A percentile compares a stretch with the other conserved stretches of the same genome.
Evolutionary conservation across 2,888 invertebrate species (phyloP).

Genomic region (Agrotis puta): DNA sequence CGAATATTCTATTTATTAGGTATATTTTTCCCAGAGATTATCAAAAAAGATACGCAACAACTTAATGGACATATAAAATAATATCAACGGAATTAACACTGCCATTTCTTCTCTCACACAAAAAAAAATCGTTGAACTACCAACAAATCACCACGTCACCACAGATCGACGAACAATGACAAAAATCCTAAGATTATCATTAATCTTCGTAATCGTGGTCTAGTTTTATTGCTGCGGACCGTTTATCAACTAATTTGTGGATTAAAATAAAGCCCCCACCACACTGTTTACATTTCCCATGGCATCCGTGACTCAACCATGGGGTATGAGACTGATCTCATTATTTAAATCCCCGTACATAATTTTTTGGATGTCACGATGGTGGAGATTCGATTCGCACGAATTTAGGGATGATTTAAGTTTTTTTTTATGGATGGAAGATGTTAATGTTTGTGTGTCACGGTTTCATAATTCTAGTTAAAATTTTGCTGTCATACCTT

Average conservation of each 20-base stretch:
- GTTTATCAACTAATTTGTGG: conserved; percentile 85
- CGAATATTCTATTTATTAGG: no score
- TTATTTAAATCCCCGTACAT: conserved; percentile 86
- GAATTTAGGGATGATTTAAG: conserved; percentile 63
- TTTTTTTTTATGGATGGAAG: conserved; percentile 49
- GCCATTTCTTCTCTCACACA: neutral
- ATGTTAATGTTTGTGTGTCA: conserved; percentile 19
- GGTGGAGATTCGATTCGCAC: conserved; percentile 77
- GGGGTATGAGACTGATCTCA: conserved; percentile 82
- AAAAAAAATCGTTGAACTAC: neutral
- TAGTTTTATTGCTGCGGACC: conserved; percentile 63
- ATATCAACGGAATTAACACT: neutral
- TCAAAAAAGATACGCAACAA: no score
- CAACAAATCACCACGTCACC: conserved; percentile 23
- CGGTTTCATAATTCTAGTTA: neutral
- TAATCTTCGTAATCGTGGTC: conserved; percentile 55
- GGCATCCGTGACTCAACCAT: conserved; percentile 71
- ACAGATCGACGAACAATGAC: conserved; percentile 6
- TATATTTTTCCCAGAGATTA: no score
- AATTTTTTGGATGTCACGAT: conserved; percentile 84
- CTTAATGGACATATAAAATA: neutral
- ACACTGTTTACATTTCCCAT: conserved; percentile 89
- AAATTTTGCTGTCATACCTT: no score
- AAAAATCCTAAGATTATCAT: conserved; percentile 25
- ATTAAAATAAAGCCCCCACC: conserved; percentile 78